Conservation (phyloP, 2,797 vertebrate species). For the Cuniculus paca region DNA sequence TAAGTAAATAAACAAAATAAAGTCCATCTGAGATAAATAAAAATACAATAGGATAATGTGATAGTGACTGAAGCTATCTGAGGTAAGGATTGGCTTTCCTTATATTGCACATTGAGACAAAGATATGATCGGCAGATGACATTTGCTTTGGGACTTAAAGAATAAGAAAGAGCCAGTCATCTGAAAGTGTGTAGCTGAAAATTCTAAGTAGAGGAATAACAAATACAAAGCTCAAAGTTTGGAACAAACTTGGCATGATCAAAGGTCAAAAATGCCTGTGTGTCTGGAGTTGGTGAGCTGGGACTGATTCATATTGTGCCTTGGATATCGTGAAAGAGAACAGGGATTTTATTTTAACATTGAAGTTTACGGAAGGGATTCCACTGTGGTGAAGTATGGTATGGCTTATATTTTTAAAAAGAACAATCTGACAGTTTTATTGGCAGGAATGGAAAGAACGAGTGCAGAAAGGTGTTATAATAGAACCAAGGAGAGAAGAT, state of each 20-base stretch:
- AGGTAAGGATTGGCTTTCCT: background rate
- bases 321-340: slow-evolving; percentile 25
- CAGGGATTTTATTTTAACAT: slow-evolving; percentile 32
- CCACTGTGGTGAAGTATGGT: background rate
- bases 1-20: slow-evolving; percentile 33
- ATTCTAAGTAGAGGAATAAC: background rate
- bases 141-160: slow-evolving; percentile 35
- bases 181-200: background rate
- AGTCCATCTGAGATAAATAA: background rate
- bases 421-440: background rate
- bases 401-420: slow-evolving; percentile 28
- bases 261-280: slow-evolving; percentile 1
- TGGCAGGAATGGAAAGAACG: background rate
- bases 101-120: slow-evolving; percentile 16
- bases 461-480: background rate
- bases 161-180: background rate
- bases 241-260: slow-evolving; percentile 8
- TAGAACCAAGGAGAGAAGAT: slow-evolving; percentile 25
- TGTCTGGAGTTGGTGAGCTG: background rate
- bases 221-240: background rate
- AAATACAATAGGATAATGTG: slow-evolving; percentile 6
- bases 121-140: slow-evolving; percentile 2
- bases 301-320: background rate
- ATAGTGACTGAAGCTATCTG: background rate
- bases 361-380: background rate